These are phyloP conservation scores for Norana najaformis DNA, from an alignment of 2,888 invertebrate species.

Conservation along the genomic window DNA sequence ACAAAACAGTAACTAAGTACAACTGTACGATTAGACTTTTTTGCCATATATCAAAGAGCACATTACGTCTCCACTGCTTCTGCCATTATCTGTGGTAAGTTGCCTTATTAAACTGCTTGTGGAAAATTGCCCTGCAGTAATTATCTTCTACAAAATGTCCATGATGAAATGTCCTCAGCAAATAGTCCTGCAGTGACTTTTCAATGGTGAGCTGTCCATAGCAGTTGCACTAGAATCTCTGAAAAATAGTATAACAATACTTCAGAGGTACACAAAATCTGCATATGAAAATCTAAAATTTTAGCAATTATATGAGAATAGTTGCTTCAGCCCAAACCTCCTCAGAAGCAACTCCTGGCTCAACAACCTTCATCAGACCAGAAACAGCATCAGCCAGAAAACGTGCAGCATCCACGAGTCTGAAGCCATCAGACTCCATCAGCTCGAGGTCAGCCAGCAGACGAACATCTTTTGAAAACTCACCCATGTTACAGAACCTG, in stretches of 20 bases:
- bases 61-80: too few species aligned
- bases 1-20: background rate
- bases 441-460: conserved; percentile 91
- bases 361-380: conserved; percentile 90
- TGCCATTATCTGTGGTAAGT: background rate
- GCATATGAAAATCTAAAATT: background rate
- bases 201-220: background rate
- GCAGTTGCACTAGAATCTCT: background rate
- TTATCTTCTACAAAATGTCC: background rate
- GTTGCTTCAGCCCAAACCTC: conserved; percentile 49
- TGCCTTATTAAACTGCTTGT: background rate
- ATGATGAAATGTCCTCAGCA: background rate
- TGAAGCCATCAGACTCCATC: conserved; percentile 79
- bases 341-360: conserved; percentile 68
- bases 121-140: background rate
- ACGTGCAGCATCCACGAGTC: conserved; percentile 86
- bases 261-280: background rate
- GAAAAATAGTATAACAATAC: background rate
- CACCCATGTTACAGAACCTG: conserved; percentile 85
- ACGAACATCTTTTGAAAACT: conserved; percentile 85
- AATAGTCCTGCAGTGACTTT: background rate
- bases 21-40: background rate
- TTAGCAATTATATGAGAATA: background rate
- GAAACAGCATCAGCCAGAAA: conserved; percentile 86
- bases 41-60: too few species aligned